Evolutionary conservation across 2,113 vertebrate species (phyloP).

Genomic region (Cranoglanis bouderius): DNA sequence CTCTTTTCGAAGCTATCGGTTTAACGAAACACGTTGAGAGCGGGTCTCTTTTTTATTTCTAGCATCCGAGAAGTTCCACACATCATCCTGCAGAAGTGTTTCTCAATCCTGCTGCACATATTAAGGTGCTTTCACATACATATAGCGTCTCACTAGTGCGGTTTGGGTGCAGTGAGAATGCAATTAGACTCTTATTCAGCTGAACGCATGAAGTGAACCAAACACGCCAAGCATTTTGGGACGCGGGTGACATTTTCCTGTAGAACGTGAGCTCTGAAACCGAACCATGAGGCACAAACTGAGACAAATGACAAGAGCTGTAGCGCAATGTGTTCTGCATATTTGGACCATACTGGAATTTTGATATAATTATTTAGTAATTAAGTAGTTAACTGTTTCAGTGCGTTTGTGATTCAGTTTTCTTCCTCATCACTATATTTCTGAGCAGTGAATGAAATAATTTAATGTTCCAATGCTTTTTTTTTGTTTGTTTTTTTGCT

Average conservation of each 20-base stretch:
- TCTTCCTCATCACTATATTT: neutral
- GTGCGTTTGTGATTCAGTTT: neutral
- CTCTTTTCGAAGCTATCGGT: neutral
- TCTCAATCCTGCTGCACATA: neutral
- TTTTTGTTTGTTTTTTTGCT: neutral
- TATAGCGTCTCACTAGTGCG: too few relatives aligned
- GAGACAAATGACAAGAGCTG: neutral
- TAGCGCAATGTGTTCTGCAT: neutral
- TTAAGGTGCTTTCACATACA: neutral
- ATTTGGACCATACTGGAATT: neutral
- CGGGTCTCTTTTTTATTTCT: neutral
- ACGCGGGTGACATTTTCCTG: neutral
- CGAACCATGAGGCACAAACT: neutral
- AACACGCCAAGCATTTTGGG: too few relatives aligned
- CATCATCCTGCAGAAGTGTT: neutral
- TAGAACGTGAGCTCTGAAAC: neutral
- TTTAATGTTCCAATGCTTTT: neutral
- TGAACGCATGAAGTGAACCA: too few relatives aligned
- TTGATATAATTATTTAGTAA: neutral
- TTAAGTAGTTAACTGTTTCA: too few relatives aligned
- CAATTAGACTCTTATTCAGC: too few relatives aligned
- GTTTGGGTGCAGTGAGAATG: too few relatives aligned
- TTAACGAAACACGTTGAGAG: neutral
- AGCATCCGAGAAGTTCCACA: neutral
- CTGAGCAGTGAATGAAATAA: neutral